Evolutionary conservation across 2,113 vertebrate species (phyloP), one percentile per base, ranked within the genome.

Genomic region (Lophura nycthemera): DNA sequence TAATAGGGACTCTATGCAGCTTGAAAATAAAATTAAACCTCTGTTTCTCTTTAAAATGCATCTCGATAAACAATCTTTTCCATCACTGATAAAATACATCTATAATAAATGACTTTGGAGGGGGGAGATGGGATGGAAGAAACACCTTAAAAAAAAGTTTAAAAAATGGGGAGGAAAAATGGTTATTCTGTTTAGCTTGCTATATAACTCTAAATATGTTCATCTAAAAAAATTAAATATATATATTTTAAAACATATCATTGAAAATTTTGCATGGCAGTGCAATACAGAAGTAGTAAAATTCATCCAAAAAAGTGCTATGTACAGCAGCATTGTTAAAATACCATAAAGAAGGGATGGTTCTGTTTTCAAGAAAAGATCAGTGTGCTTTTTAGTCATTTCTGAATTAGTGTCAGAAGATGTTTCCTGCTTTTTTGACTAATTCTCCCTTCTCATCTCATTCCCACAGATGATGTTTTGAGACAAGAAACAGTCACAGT

Each of bases 251-350:
- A 97, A 97, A 95, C 78, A 43, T 87, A 92, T 92, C 86, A 94
- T 97, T 82, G 95, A 97, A 91, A 96, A 93, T 64, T 72, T 97
- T 94, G 94, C 96, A 96, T 97, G 93, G 97, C 97, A 98, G 98
- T 98, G 97, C 97, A 98, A 98, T 97, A 97, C 97, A 97, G 97
- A 97, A 97, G 97, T 96, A 96, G 90, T 92, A 91, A 95, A 89
- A 97, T 83, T 92, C 86, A 94, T 94, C 92, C 94, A 57, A 96
- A 97, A 54, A 98, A 96, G 93, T 98, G 98, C 98, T 97, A 95
- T 96, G 96, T 86, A 91, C 97, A 97, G 96, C 97, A 97, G 97
- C 97, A 95, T 94, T 71, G 92, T 85, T 90, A 66, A 93, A 96
- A 77, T 36, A 92, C 76, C 64, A 27, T 12, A 12, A 14, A 29